Conservation (phyloP, 1,140 invertebrate species). For the Halesus radiatus region DNA sequence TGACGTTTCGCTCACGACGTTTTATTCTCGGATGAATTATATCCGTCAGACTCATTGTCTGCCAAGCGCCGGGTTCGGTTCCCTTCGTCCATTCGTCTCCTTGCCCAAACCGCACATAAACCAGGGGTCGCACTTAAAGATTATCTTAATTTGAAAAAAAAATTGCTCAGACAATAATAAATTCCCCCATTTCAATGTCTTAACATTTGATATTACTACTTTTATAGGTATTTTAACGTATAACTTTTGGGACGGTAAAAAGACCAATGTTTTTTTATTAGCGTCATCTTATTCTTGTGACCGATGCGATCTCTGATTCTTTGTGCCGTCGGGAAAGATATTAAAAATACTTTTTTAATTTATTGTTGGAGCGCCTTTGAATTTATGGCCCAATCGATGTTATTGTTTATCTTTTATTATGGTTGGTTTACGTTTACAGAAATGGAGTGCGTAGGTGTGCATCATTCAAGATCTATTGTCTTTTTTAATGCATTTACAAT, state of each 20-base stretch:
- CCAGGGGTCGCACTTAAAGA: constrained; percentile 19
- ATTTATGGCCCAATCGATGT: neutral
- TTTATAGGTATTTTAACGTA: neutral
- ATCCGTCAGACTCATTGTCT: constrained; percentile 43
- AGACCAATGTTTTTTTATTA: constrained; percentile 3
- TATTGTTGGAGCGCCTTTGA: constrained; percentile 2
- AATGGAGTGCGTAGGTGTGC: too few relatives aligned
- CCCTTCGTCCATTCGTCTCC: neutral
- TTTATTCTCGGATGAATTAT: constrained; percentile 53
- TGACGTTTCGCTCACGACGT: constrained; percentile 48
- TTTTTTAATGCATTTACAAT: too few relatives aligned
- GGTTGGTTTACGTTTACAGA: too few relatives aligned
- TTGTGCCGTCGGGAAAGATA: neutral
- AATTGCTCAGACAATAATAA: neutral
- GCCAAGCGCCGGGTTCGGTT: constrained; percentile 34
- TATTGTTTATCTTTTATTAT: constrained; percentile 3
- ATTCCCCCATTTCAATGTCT: neutral
- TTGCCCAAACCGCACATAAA: constrained; percentile 12
- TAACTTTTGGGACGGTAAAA: neutral
- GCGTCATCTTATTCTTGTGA: neutral
- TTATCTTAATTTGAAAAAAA: constrained; percentile 8
- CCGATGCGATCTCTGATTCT: neutral
- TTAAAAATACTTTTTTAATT: constrained; percentile 31
- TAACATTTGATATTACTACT: neutral
- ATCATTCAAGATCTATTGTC: too few relatives aligned